Base-by-base conservation (phyloP, 2,113 vertebrate genomes). In the Otis tarda region DNA sequence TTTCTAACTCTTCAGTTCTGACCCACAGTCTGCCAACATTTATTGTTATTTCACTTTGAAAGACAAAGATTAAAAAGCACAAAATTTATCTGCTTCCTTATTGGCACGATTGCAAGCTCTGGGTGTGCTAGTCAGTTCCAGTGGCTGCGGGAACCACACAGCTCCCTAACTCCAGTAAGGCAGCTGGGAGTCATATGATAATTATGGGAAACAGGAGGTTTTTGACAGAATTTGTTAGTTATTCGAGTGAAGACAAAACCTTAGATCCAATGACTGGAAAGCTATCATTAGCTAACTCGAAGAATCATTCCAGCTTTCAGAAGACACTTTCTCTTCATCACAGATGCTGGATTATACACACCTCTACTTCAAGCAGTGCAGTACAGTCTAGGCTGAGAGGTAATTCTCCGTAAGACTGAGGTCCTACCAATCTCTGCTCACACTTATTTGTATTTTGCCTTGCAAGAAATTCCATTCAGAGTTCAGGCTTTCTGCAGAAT, bases 1-100 rank as follows among this genome's bases (percentile, higher is more conserved):
- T 7, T 93, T 81, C 63, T 69, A 83, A 76, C 70, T 83, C 25
- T 68, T 28, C 47, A 45, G 68, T 31, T 94, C 49, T 76, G 49
- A 75, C 27, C 47, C 52, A 89, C 50, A 74, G 56, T 37, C 37
- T 41, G 43, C 82, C 37, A 87, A 39, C 14, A 70, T 60, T 56
- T 87, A 21, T 20, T 90, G n/a, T 68, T 89, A 93, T 83, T 90
- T 77, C 50, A 70, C 71, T 91, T 77, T 43, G 67, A 88, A 88
- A 74, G 79, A 55, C 27, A 57, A 86, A 83, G 55, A 80, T 59
- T 60, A 50, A 84, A 91, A 89, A 69, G 28, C 2, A 1, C 31
- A 30, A 59, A 69, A 73, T 35, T 45, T 23, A 71, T 60, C 53
- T 45, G 47, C 41, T 87, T 87, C 80, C 56, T 57, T 87, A 56